Base-by-base conservation (phyloP, 2,797 vertebrate genomes). In the Gila robusta region DNA sequence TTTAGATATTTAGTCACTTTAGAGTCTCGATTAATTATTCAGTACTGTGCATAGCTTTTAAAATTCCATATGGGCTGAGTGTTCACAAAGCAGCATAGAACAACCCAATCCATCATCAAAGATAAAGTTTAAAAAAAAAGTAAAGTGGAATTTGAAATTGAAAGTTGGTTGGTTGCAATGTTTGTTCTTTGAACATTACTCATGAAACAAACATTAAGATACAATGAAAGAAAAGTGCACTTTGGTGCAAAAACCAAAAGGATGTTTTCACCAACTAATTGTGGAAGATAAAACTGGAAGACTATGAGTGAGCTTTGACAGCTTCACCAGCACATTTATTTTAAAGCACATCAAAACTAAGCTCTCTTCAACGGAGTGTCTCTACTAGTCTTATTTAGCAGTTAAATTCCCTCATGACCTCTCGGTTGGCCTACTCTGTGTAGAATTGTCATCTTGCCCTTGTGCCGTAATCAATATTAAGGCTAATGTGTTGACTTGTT, bases 361-460 rank as follows among this genome's bases (percentile, higher is more conserved):
- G 11, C 28, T 69, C 10, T 49, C 37, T 62, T 64, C 19, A 82
- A 83, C 56, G 3, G 35, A 78, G 83, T 52, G 23, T 67, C 82
- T 54, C 82, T 54, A 69, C 59, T 44, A 54, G 74, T 79, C 83
- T 84, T 70, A 79, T 70, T 84, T 84, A 59, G 64, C 49, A 35
- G 47, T 79, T 70, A 8, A 72, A 80, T 64, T 85, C 77, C 84
- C 77, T 72, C 26, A 17, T 70, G 78, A 66, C 67, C 67, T 81
- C 69, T 71, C 4, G 23, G 23, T 80, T 73, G 84, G 39, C 70
- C 69, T 81, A 44, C 44, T 73, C 67, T 73, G 41, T 74, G 69
- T 81, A 86, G 54, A 86, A 86, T 74, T 81, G 69, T 79, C 78
- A 66, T 86, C 69, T 81, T 74, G 84, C 78, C 78, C 84, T 86